These are phyloP conservation scores for Cantharis flavilabris DNA, from an alignment of 2,888 invertebrate genomes.

Conservation along the genomic window DNA sequence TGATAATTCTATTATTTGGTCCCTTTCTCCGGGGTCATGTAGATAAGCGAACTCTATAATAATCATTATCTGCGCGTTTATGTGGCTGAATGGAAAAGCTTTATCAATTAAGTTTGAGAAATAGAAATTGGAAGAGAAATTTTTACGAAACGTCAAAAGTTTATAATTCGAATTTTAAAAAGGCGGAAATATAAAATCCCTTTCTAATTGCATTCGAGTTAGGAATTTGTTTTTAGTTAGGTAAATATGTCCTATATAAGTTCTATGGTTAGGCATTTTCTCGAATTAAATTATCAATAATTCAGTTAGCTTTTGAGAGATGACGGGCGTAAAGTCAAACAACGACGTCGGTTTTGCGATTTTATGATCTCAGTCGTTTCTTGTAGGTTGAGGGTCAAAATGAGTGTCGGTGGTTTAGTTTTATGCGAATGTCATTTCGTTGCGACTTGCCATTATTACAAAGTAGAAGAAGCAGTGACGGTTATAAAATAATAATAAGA, in stretches of 20 bases:
- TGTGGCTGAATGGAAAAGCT: neutral
- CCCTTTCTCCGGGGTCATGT: conserved; percentile 14
- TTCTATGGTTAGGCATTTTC: conserved; percentile 52
- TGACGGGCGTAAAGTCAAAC: conserved; percentile 49
- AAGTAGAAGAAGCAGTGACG: conserved; percentile 3
- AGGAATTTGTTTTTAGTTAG: neutral
- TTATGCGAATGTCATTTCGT: conserved; percentile 22
- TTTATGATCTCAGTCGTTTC: conserved; percentile 44
- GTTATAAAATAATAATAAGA: neutral
- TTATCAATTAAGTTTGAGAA: neutral
- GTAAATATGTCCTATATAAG: conserved; percentile 41
- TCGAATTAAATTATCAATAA: conserved; percentile 57
- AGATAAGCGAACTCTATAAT: neutral
- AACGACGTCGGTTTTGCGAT: conserved; percentile 42
- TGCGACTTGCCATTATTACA: conserved; percentile 19
- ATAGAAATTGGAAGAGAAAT: neutral
- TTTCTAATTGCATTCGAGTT: neutral
- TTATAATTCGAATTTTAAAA: neutral
- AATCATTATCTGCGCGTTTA: neutral
- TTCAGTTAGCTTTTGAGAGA: conserved; percentile 48
- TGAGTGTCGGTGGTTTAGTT: conserved; percentile 19
- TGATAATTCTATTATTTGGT: conserved; percentile 26
- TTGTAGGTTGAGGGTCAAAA: conserved; percentile 13
- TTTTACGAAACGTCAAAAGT: neutral
- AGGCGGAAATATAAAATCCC: neutral